Evolutionary conservation across 2,113 vertebrate species (phyloP), one percentile per base, ranked within the genome.

Genomic region (Platycercus adscitus): DNA sequence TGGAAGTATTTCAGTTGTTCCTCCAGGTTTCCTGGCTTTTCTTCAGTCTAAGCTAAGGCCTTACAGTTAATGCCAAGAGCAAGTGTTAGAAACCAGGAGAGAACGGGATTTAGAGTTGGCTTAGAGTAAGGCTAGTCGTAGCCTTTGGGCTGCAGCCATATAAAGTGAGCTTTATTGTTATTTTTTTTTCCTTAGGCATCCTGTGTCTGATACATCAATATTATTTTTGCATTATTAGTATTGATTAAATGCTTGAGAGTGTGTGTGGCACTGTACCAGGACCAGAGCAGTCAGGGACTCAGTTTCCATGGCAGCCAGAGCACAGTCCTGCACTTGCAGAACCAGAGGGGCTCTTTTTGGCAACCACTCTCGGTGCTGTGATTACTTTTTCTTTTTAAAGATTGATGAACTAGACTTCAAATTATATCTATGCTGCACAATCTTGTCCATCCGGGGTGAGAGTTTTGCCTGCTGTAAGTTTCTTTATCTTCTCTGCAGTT

Each of bases 261-360:
- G 91, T 93, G 92, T 95, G 95, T 95, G 96, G 92, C 92, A 78
- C 60, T 26, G 35, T 82, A 95, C 91, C 95, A 95, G 95, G 88
- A 50, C 81, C 26, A 2, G 90, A 94, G 93, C 90, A 88, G 71
- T n/a, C 76, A 79, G 81, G 92, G 75, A 89, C 89, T 94, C 25
- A 0, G 93, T 97, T 96, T 97, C 96, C 94, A 95, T 97, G 90
- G 93, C 75, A 96, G 95, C 95, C 80, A 69, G 88, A 94, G 81
- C 82, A 83, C 79, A 93, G 95, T 95, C 93, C 95, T 94, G 79
- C 70, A 89, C 82, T 96, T 80, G 61, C 64, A 94, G 75, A 96
- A 90, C 41, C 60, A 93, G 88, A 88, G 89, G 68, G 82, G 35
- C 76, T 95, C 88, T 88, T 91, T 88, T 73, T 96, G 94, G 79